Conservation (phyloP, 2,113 vertebrate genomes). For the Alosa alosa region DNA sequence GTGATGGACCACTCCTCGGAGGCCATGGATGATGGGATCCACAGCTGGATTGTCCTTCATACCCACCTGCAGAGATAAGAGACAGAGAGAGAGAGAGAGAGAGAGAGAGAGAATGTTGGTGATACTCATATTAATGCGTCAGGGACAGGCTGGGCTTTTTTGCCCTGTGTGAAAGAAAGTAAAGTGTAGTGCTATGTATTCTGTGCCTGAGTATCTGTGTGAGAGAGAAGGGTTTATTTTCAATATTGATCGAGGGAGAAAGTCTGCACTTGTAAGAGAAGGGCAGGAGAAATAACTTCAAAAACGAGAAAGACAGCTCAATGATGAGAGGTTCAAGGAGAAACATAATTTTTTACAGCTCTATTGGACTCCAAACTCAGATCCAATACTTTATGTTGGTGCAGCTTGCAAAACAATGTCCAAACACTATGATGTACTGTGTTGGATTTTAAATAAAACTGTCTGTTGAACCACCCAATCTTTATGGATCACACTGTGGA, state of each 20-base stretch:
- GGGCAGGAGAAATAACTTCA: not conserved
- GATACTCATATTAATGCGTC: too few species aligned
- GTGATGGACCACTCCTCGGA: slow-evolving; percentile 95
- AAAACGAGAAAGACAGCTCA: not conserved
- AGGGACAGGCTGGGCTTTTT: too few species aligned
- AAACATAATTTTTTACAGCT: not conserved
- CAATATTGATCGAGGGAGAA: not conserved
- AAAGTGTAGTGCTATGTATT: not conserved
- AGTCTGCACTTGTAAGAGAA: not conserved
- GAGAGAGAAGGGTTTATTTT: not conserved
- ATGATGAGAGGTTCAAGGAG: not conserved
- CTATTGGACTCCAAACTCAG: not conserved
- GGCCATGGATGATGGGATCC: slow-evolving; percentile 92
- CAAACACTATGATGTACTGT: too few species aligned
- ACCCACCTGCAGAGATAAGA: slow-evolving; percentile 73
- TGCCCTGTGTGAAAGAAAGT: too few species aligned
- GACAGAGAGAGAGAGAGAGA: not conserved
- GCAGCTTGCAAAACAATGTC: not conserved
- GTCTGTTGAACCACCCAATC: too few species aligned
- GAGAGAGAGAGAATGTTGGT: not conserved
- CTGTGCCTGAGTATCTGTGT: not conserved
- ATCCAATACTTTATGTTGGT: not conserved
- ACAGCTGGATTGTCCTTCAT: slow-evolving; percentile 90
- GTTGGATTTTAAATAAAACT: too few species aligned
- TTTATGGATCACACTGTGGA: not conserved